A percentile compares a stretch with the other conserved stretches of the same genome.
These are phyloP conservation scores for Archocentrus centrarchus DNA, from an alignment of 2,113 vertebrate genomes.

Conservation along the genomic window DNA sequence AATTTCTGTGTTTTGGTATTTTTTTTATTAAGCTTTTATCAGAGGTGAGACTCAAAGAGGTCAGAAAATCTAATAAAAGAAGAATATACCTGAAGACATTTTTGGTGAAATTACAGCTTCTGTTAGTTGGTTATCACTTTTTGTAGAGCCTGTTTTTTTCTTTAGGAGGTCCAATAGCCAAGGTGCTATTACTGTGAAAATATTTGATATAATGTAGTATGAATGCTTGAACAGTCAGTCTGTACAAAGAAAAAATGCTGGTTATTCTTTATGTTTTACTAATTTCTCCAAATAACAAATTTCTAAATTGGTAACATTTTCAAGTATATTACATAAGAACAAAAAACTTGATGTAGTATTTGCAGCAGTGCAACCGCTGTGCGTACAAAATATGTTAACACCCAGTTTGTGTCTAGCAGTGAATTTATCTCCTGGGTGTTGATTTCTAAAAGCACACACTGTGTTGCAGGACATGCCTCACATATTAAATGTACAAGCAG, in stretches of 20 bases:
- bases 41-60: not conserved
- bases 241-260: accelerated
- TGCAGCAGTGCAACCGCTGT: not conserved
- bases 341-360: not conserved
- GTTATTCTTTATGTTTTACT: not conserved
- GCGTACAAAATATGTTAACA: not conserved
- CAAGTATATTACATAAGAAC: not conserved
- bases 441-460: constrained; percentile 84
- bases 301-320: not conserved
- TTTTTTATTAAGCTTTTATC: not conserved
- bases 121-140: too few relatives aligned
- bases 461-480: constrained; percentile 70
- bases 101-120: not conserved
- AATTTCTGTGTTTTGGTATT: not conserved
- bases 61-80: not conserved
- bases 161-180: too few relatives aligned
- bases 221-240: not conserved
- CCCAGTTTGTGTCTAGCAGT: not conserved
- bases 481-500: constrained; percentile 79
- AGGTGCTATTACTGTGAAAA: not conserved
- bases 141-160: too few relatives aligned
- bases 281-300: not conserved
- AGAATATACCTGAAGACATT: not conserved
- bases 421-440: constrained; percentile 81
- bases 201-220: not conserved